Conservation (phyloP, 2,113 vertebrate species). For the Tragelaphus strepsiceros region DNA sequence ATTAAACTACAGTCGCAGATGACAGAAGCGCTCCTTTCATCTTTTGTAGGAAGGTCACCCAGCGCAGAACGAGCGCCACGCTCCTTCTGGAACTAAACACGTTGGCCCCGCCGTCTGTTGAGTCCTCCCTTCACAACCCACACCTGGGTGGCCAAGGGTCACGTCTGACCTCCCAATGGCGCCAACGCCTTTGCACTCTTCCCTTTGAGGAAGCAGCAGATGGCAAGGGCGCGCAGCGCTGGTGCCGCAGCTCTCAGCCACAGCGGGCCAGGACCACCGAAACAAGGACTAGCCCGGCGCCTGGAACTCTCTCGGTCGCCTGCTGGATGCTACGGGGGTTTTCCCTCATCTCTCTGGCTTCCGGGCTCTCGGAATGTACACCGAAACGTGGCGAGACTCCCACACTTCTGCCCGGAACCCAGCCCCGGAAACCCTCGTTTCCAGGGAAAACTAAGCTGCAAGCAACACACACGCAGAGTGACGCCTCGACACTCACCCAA, state of each 20-base stretch:
- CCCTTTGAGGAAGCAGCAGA: constrained; percentile 33
- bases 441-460: background rate
- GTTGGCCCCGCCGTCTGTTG: constrained; percentile 40
- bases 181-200: background rate
- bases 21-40: constrained; percentile 61
- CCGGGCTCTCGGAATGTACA: background rate
- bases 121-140: background rate
- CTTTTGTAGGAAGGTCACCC: constrained; percentile 53
- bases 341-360: no score
- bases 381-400: background rate
- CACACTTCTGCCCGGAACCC: background rate
- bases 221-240: background rate
- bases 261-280: background rate
- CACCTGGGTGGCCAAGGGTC: constrained; percentile 60
- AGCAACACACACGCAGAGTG: background rate
- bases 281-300: background rate
- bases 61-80: constrained; percentile 20
- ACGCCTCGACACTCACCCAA: background rate
- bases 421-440: background rate
- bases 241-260: background rate
- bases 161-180: background rate
- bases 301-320: background rate
- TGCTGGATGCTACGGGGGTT: background rate
- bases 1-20: constrained; percentile 46
- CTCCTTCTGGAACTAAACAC: constrained; percentile 62